Base-by-base conservation (phyloP, 1,140 invertebrate species). In the Himalopsyche phryganea region DNA sequence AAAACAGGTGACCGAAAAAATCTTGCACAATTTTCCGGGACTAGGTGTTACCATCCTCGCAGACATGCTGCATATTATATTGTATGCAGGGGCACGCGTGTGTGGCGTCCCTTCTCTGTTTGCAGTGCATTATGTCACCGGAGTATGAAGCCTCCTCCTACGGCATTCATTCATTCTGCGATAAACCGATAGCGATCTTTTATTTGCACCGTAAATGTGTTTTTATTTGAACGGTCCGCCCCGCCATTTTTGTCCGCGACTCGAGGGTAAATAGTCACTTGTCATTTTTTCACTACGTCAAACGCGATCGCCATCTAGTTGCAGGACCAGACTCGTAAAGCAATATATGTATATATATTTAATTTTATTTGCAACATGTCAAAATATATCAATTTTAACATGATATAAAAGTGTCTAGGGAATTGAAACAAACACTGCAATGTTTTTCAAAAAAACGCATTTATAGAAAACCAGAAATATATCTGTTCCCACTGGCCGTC, bases 211-310 rank as follows among this genome's bases (percentile, higher is more conserved):
- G 58, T 61, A 61, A 61, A 64, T 61, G 62, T 64, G 58, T 57
- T 49, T 60, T 40, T 63, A 63, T 63, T 63, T 63, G 61, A 52
- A 52, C 56, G 17, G 56, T 46, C 38, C 20, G 51, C 44, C 20
- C 23, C 41, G 41, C 44, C 23, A 51, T 46, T 35, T 32, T 19
- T 40, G 45, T 45, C 50, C 48, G 28, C 19, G 41, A 20, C 40
- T 19, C 45, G 56, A 40, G 51, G 56, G 61, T 57, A 63, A 63
- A 63, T 63, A 63, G 61, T 59, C 57, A 63, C 61, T 63, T 63
- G 61, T 63, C 61, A 63, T 60, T 59, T 60, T 63, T 63, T 56
- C 61, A 63, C 61, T 63, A 56, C 53, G 50, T 63, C 61, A 63
- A 63, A 55, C 59, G 59, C 61, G 56, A 63, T 63, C 54, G 56